Base-by-base conservation (phyloP, 1,140 invertebrate species). In the Habropoda laboriosa region DNA sequence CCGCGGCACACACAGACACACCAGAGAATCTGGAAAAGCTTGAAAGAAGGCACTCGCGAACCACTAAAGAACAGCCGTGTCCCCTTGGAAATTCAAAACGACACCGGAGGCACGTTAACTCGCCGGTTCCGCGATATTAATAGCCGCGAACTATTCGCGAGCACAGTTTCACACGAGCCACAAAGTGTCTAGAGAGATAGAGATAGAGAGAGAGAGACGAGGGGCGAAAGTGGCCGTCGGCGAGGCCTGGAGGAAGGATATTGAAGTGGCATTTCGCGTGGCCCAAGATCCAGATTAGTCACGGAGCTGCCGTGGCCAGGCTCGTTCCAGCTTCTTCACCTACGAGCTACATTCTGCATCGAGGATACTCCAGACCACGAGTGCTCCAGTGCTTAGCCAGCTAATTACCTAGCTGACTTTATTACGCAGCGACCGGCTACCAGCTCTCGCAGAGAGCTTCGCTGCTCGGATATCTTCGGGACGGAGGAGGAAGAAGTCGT, bases 241-340 rank as follows among this genome's bases (percentile, higher is more conserved):
- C 42, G 51, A 71, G n/a, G 12, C 74, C 64, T 30, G n/a, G 49
- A 47, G 49, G 40, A 57, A 67, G 68, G 53, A 71, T 76, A 83
- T 66, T 67, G 49, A 68, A 85, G 81, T 72, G 82, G 66, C 45
- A 32, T 55, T 83, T 76, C 72, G 58, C 72, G 24, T 67, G 30
- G 32, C 47, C 24, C 18, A 35, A 78, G 84, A 81, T 86, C 60
- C 64, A 86, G 85, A 86, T 86, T 86, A 86, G 77, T 86, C 84
- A 86, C 84, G 80, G 38, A 71, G 10, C 21, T 72, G 60, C 71
- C 71, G 57, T 64, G 49, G 70, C 72, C 60, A 66, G 74, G 30
- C 58, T 71, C 12, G 45, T 68, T 77, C 38, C 27, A 47, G 18
- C 13, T n/a, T 49, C 47, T 55, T 47, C 60, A 30, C 30, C 57